phyloP scores from a whole-genome alignment of 2,888 invertebrate species.

The Xanthia icteritia region DNA sequence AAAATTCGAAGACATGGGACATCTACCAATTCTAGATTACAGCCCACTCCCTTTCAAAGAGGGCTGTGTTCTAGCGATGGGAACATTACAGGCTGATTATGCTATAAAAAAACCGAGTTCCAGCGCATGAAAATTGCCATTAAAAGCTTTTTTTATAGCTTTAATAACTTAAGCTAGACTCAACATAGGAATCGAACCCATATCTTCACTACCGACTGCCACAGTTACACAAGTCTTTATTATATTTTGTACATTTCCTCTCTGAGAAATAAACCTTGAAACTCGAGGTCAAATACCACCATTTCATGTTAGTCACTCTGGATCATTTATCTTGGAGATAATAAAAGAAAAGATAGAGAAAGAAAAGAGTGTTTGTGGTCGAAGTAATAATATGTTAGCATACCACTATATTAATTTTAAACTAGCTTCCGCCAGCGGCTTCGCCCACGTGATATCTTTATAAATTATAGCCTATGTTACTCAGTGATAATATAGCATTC shows the following conservation, averaged over 20 bases:
- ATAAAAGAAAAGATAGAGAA: slow-evolving; percentile 30
- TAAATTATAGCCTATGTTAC: no score
- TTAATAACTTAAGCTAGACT: neutral
- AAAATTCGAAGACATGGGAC: no score
- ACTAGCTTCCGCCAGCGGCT: no score
- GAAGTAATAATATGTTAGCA: no score
- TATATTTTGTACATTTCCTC: neutral
- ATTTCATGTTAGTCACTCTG: slow-evolving; percentile 34
- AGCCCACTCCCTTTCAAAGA: no score
- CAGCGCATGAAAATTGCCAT: neutral
- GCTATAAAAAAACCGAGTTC: neutral
- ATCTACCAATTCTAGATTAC: no score
- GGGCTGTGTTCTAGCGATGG: no score
- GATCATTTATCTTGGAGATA: slow-evolving; percentile 39
- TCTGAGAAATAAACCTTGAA: slow-evolving; percentile 8
- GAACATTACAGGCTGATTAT: no score
- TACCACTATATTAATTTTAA: no score
- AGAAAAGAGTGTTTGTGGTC: no score
- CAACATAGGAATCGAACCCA: neutral
- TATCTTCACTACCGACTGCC: neutral
- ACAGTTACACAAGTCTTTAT: neutral
- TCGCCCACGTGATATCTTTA: no score
- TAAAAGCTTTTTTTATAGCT: neutral
- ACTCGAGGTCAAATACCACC: slow-evolving; percentile 16
- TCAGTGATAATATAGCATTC: no score